phyloP scores from a whole-genome alignment of 2,113 vertebrate species.

The Limanda limanda region DNA sequence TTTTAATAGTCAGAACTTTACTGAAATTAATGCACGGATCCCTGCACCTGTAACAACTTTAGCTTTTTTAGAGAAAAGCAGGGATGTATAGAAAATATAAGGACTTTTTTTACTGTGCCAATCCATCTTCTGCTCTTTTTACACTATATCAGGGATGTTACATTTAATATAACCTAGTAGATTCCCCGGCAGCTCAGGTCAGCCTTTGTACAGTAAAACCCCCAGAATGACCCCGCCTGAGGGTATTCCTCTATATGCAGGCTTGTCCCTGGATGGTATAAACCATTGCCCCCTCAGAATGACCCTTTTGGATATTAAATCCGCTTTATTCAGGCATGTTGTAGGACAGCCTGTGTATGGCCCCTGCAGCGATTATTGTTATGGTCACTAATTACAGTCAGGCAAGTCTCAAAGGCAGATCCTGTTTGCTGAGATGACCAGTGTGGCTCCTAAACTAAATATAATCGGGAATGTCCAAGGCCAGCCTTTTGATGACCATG shows the following conservation, averaged over 20 bases:
- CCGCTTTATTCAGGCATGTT: slow-evolving; percentile 19
- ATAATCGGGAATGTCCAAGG: slow-evolving; percentile 24
- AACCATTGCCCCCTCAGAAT: slow-evolving; percentile 12
- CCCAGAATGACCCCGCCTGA: slow-evolving; percentile 4
- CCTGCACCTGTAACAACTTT: not conserved
- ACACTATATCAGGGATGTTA: slow-evolving; percentile 9
- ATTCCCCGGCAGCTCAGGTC: slow-evolving; percentile 7
- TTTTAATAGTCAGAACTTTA: too few species aligned
- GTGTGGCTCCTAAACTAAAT: slow-evolving; percentile 44
- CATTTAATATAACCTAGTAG: slow-evolving; percentile 37
- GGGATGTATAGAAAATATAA: slow-evolving; percentile 1
- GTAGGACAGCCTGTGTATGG: slow-evolving; percentile 28
- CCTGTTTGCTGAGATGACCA: not conserved
- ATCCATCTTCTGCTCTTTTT: not conserved
- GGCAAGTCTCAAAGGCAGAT: not conserved
- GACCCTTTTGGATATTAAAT: slow-evolving; percentile 30
- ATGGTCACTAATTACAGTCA: slow-evolving; percentile 37
- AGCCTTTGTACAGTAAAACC: not conserved
- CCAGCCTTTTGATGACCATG: slow-evolving; percentile 1
- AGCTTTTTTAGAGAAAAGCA: slow-evolving; percentile 14
- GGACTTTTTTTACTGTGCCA: slow-evolving; percentile 16
- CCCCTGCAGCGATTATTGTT: slow-evolving; percentile 28
- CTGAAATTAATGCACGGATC: too few species aligned
- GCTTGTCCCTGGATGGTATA: slow-evolving; percentile 10
- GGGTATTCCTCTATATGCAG: slow-evolving; percentile 15